These are phyloP conservation scores for Sinocyclocheilus anshuiensis DNA, from an alignment of 2,113 vertebrate species.

Conservation along the genomic window DNA sequence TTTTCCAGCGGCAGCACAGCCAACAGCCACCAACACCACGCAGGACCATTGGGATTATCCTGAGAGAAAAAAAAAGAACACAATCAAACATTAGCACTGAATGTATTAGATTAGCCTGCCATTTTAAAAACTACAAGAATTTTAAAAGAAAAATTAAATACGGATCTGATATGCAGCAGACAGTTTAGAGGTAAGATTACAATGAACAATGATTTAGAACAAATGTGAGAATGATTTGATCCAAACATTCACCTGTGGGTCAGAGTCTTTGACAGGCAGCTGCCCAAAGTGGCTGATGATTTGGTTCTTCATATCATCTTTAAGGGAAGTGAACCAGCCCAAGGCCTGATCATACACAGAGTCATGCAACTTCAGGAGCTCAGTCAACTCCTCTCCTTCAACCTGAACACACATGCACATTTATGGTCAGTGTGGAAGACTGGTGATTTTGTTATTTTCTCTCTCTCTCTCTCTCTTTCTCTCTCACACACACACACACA, in stretches of 20 bases:
- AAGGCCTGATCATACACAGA: constrained; percentile 88
- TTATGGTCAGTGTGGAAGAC: constrained; percentile 20
- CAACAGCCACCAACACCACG: constrained; percentile 94
- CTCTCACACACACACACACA: background rate
- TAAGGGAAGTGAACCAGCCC: constrained; percentile 89
- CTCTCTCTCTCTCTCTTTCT: background rate
- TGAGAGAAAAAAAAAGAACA: constrained; percentile 57
- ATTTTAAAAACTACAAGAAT: background rate
- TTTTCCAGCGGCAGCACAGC: constrained; percentile 87
- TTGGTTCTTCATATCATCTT: constrained; percentile 90
- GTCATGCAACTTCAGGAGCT: constrained; percentile 84
- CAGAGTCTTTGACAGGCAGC: constrained; percentile 85
- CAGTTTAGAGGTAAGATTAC: background rate
- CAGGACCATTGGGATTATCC: constrained; percentile 85
- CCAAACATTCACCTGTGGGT: constrained; percentile 80
- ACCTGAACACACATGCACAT: constrained; percentile 70
- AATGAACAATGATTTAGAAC: background rate
- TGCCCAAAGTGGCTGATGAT: constrained; percentile 90
- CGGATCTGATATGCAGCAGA: background rate
- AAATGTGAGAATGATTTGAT: background rate
- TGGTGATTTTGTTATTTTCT: background rate
- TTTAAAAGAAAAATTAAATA: background rate
- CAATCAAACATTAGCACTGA: background rate
- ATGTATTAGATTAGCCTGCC: background rate
- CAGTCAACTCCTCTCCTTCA: constrained; percentile 83